Evolutionary conservation across 2,888 invertebrate genomes (phyloP), one percentile per base, ranked within the genome.

Genomic region (Bruchidius siliquastri): DNA sequence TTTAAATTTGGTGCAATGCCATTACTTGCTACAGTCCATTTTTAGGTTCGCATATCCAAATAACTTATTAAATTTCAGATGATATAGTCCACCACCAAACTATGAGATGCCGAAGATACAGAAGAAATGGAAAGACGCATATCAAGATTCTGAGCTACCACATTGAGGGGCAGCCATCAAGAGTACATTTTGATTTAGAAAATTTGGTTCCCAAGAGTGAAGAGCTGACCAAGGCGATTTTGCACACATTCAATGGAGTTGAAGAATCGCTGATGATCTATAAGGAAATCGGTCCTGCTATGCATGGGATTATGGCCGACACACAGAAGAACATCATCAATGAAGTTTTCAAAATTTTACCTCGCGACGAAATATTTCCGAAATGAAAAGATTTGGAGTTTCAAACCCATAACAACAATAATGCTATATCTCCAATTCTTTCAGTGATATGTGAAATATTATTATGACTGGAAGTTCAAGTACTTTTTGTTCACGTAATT

Each of bases 91-190:
- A 79, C 13, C 22, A 72, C 0, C 80, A 83, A 69, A 22, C 21
- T 3, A 74, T 79, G 66, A 75, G 75, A 22, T 83, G 82, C 68
- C 82, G 82, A 72, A 76, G 75, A n/a, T 80, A 79, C 74, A 74
- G 68, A 21, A 83, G 82, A 72, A 80, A 81, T 32, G 81, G 81
- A 2, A 79, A 83, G 74, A 78, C 74, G 0, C 73, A 81, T 69
- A 6, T 82, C 20, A 74, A 75, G 67, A 22, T 82, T 1, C 76
- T 71, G 2, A 79, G 78, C 20, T 82, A 81, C 76, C 86, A 85
- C 0, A 89, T 92, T 13, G 88, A 89, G 21, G 22, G 8, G 20
- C 6, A 8, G 20, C 68, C 68, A 21, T 6, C 21, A 21, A 68
- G 20, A 22, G 21, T 68, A 0, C 21, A 6, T 8, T 68, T 18